phyloP scores from a whole-genome alignment of 92 coral and sea anemone species.

The Porites divaricata region DNA sequence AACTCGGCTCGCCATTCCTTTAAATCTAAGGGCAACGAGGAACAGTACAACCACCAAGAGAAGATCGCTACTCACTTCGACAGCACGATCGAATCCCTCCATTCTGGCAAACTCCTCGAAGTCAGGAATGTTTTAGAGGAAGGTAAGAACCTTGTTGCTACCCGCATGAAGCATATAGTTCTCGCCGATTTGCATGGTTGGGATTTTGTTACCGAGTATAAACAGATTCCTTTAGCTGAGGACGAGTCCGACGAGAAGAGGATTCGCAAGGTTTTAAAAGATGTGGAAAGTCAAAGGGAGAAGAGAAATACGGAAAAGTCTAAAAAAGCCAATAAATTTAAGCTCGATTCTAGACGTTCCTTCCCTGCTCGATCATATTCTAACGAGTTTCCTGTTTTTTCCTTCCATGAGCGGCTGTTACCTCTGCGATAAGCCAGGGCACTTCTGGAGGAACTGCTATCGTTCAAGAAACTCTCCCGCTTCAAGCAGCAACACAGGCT shows the following conservation, averaged over 20 bases:
- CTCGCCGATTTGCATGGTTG: conserved; percentile 45
- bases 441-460: no score
- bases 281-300: no score
- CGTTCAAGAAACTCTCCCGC: no score
- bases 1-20: conserved; percentile 32
- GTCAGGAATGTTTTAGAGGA: no score
- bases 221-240: conserved; percentile 35
- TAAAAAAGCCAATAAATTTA: conserved; percentile 26
- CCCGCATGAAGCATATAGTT: conserved; percentile 16
- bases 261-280: conserved; percentile 35
- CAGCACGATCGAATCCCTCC: no score
- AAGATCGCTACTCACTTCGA: no score
- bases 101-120: no score
- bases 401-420: no score
- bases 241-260: conserved; percentile 51
- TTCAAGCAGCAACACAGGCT: no score
- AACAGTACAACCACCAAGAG: conserved; percentile 26
- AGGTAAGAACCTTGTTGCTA: conserved; percentile 26
- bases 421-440: no score
- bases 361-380: background rate
- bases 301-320: conserved; percentile 29
- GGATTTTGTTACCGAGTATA: conserved; percentile 18
- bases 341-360: conserved; percentile 1
- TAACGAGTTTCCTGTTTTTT: no score
- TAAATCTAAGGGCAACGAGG: conserved; percentile 47